Base-by-base conservation (phyloP, 2,797 vertebrate species). In the Darevskia nairensis region DNA sequence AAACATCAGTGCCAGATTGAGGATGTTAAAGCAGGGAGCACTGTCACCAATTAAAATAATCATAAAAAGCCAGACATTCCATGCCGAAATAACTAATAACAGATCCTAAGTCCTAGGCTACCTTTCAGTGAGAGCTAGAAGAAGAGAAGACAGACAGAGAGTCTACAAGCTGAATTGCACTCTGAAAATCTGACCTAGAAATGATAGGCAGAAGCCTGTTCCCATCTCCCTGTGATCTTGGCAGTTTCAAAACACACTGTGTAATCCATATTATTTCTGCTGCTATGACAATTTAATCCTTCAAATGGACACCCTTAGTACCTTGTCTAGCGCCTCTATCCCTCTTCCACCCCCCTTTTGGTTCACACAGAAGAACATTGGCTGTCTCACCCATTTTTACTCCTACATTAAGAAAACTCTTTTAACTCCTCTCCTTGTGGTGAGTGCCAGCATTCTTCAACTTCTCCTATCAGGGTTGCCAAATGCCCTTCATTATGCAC, bases 11-110 rank as follows among this genome's bases (percentile, higher is more conserved):
- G 89, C 89, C 93, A 94, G 89, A 93, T 1, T 92, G 91, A 94
- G 78, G 7, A 74, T 1, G 80, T 94, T 87, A 86, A 86, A 90
- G 82, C 79, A 32, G 87, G 77, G 90, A 94, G 91, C 85, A 92
- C 93, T 94, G 92, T 93, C 94, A 94, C 90, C 92, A 94, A 94
- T 95, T 95, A 95, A 93, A 94, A 79, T 84, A 93, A 85, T 85
- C 89, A 92, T 92, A 94, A 92, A 94, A 93, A 90, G 75, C 88
- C 91, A 93, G 94, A 93, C 92, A 92, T 95, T 94, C 94, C 89
- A 92, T 8, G 0, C 85, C 80, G 88, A 82, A 93, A 89, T 95
- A 94, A 95, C 92, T 91, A 86, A 2, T 85, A 95, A 90, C 94
- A 95, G 93, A 94, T 82, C 83, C 85, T 0, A 0, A 89, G 72